Percentiles rank a stretch among this genome's conserved stretches.
Conservation (phyloP, 1,140 invertebrate genomes). For the Argopecten irradians region DNA sequence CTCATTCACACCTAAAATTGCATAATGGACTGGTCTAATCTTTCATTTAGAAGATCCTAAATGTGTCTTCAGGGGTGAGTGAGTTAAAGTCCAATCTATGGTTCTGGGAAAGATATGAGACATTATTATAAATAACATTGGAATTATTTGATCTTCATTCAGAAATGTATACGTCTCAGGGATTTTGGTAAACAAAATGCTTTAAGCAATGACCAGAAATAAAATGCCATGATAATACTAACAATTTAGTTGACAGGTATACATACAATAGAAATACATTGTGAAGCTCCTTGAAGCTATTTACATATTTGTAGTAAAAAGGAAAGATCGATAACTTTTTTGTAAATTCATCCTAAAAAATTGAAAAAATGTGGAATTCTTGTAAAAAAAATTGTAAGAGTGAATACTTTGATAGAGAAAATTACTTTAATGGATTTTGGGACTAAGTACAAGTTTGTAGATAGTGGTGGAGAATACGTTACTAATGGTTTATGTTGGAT, state of each 20-base stretch:
- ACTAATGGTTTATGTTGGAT: neutral
- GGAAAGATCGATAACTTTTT: neutral
- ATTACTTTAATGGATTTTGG: neutral
- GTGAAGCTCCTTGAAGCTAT: no score
- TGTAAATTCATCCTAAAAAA: no score
- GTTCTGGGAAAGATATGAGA: no score
- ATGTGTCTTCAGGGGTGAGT: no score
- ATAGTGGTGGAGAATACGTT: neutral
- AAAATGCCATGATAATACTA: neutral
- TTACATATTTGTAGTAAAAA: no score
- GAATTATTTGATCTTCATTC: no score
- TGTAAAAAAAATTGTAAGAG: neutral
- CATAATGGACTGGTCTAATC: no score
- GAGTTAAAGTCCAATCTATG: no score
- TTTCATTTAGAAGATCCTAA: no score
- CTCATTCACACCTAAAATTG: no score
- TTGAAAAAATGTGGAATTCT: neutral
- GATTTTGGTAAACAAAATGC: neutral
- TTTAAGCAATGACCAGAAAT: neutral
- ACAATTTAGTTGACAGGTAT: neutral
- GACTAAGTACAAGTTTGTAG: slow-evolving; percentile 7
- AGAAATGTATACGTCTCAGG: no score
- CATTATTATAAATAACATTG: no score
- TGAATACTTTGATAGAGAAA: neutral
- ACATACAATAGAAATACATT: neutral